Base-by-base conservation (phyloP, 23 tunicate genomes). In the Ciona savignyi region DNA sequence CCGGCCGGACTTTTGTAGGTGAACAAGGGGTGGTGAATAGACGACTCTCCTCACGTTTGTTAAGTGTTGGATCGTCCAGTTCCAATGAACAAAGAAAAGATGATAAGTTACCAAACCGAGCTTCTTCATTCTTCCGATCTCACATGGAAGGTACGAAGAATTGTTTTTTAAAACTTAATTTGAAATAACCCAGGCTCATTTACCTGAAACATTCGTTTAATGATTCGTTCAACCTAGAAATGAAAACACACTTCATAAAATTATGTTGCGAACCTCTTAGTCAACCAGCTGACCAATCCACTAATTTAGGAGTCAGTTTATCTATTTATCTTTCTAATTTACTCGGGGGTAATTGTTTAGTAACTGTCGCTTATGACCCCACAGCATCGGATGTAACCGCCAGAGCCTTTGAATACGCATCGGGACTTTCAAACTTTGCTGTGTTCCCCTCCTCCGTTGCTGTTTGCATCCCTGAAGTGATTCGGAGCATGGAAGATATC, bases 381-480 rank as follows among this genome's bases (percentile, higher is more conserved):
- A n/a, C n/a, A n/a, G n/a, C n/a, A n/a, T n/a, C 9, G 56, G 56
- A 42, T 42, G 15, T 6, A 9, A 42, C 56, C 9, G 56, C 56
- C 9, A 42, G 56, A 42, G 15, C 15, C 66, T 1, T 31, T 20
- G 73, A 66, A 4, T 56, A 34, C 64, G 4, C 35, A 0, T 2
- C 64, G 27, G 29, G 61, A 2, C 35, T 34, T n/a, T 72, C 83
- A 6, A 72, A 66, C 56, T 76, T 61, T 11, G 62, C 91, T 27
- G 97, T 85, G 2, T 84, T 84, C 33, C 97, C 97, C 4, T 72
- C 97, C 0, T 80, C 81, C 30, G 77, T 91, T 22, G 91, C 86
- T 1, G 97, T 73, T 68, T 91, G 97, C 33, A 61, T 91, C 63
- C 91, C 91, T 1, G 60, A 70, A 0, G 64, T 91, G 27, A 63